These are phyloP conservation scores for Montipora capricornis DNA, from an alignment of 64 coral and sea anemone genomes.

Conservation along the genomic window DNA sequence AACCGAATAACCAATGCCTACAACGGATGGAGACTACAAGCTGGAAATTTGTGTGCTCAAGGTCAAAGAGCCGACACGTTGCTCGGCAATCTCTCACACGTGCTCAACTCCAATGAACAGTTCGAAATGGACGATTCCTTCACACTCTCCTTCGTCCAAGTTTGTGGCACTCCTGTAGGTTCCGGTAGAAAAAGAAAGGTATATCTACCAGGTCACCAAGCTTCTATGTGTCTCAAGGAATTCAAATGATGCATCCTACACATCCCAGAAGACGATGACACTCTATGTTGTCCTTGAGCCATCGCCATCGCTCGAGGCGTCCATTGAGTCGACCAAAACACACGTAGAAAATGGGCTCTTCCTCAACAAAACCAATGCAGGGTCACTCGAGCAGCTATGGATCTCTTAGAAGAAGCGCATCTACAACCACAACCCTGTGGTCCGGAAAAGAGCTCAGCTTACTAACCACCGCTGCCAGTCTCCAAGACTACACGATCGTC, in stretches of 20 bases:
- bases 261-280: not conserved
- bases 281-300: not conserved
- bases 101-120: not conserved
- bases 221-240: not conserved
- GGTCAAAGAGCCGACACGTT: too few species aligned
- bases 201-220: not conserved
- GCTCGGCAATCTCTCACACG: not conserved
- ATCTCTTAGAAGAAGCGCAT: too few species aligned
- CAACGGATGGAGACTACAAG: too few species aligned
- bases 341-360: too few species aligned
- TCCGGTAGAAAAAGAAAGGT: not conserved
- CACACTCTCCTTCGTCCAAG: not conserved
- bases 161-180: not conserved
- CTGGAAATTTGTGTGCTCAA: too few species aligned
- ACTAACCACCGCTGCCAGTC: too few species aligned
- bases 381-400: too few species aligned
- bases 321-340: not conserved
- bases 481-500: too few species aligned
- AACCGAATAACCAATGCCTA: too few species aligned
- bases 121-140: slow-evolving; percentile 12
- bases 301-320: not conserved
- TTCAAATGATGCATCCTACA: not conserved
- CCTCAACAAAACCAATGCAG: too few species aligned
- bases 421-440: too few species aligned
- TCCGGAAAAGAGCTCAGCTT: too few species aligned